phyloP scores from a whole-genome alignment of 35 echinoderm and acorn worm genomes.

The Holothuria glaberrima region DNA sequence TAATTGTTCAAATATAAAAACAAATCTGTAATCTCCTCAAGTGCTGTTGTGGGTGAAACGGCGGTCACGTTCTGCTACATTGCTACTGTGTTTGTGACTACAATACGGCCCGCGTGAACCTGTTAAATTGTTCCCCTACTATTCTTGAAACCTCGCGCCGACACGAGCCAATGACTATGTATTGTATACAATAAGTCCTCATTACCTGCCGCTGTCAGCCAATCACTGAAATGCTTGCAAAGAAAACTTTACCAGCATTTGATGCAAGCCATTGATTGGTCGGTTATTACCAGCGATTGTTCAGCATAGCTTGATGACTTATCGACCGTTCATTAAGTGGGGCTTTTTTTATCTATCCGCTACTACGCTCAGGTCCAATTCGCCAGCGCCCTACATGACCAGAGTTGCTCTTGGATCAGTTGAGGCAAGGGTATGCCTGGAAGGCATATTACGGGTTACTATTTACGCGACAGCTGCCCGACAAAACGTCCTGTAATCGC shows the following conservation, averaged over 20 bases:
- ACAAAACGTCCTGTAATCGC: conserved; percentile 61
- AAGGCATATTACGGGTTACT: conserved; percentile 58
- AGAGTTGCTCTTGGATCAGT: not conserved
- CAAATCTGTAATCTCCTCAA: conserved; percentile 2
- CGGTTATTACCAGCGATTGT: conserved; percentile 33
- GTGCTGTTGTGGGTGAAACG: not conserved
- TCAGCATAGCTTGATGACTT: conserved; percentile 46
- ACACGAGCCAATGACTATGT: conserved; percentile 44
- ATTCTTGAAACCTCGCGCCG: conserved; percentile 54
- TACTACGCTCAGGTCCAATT: too few relatives aligned
- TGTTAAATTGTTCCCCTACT: conserved; percentile 18
- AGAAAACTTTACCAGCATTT: conserved; percentile 50
- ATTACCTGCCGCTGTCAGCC: conserved; percentile 11
- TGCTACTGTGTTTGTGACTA: not conserved
- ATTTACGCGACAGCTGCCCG: conserved; percentile 54
- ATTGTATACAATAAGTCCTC: not conserved
- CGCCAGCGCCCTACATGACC: too few relatives aligned
- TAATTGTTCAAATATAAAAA: not conserved
- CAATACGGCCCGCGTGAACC: not conserved
- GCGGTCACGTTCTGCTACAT: not conserved
- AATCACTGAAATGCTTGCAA: conserved; percentile 40
- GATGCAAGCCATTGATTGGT: conserved; percentile 45
- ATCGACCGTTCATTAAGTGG: conserved; percentile 36
- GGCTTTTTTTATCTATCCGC: not conserved
- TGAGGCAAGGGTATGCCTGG: conserved; percentile 2